phyloP scores from a whole-genome alignment of 30 jellyfish, hydroid and myxozoan genomes.

The Sanderia malayensis region DNA sequence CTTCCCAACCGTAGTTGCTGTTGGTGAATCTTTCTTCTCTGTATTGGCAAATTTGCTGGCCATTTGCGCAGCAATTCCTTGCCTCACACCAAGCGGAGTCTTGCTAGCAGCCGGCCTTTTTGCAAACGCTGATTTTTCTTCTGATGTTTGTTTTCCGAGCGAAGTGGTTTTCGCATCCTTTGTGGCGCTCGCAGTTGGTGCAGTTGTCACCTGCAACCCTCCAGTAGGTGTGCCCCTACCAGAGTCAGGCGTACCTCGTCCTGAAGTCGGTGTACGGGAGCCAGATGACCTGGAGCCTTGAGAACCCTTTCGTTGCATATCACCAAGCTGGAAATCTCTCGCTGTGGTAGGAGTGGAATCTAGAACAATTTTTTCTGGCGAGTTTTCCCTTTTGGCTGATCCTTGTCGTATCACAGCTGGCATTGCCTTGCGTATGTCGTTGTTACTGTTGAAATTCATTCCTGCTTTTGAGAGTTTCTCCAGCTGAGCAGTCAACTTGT shows the following conservation, averaged over 20 bases:
- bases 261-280: constrained; percentile 49
- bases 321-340: neutral
- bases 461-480: constrained; percentile 65
- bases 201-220: neutral
- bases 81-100: constrained; percentile 56
- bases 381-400: neutral
- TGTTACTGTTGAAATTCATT: constrained; percentile 18
- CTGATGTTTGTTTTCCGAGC: constrained; percentile 29
- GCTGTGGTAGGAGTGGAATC: neutral
- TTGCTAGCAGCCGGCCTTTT: constrained; percentile 38
- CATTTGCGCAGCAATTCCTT: constrained; percentile 97
- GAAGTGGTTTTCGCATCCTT: constrained; percentile 21
- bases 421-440: neutral
- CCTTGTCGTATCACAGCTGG: constrained; percentile 13
- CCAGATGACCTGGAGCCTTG: constrained; percentile 37
- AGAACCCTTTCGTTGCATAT: neutral
- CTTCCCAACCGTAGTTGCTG: constrained; percentile 19
- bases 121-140: constrained; percentile 34
- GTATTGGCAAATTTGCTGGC: constrained; percentile 79
- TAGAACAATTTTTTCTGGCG: constrained; percentile 10
- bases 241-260: constrained; percentile 49
- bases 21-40: constrained; percentile 29
- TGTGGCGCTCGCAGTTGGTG: neutral
- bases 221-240: constrained; percentile 17
- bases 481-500: constrained; percentile 47